Base-by-base conservation (phyloP, 2,888 invertebrate genomes). In the Acanthosepion lycidas region DNA sequence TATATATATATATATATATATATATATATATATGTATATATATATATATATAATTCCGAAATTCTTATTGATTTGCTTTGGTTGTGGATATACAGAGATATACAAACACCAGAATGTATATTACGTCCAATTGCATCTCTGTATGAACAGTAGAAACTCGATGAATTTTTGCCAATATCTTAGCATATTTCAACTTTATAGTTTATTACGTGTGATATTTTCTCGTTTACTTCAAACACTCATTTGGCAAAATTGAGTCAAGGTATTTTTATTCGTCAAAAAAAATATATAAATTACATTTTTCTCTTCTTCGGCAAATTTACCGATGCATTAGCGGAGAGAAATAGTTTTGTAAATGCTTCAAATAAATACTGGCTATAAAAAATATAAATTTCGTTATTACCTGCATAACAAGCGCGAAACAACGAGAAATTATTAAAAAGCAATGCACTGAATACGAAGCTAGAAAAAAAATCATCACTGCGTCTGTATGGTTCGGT, bases 281-380 rank as follows among this genome's bases (percentile, higher is more conserved):
- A 78, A 59, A 23, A 59, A 59, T 23, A 59, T 78, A 33, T 78
- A 78, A 4, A 59, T 78, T 78, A 42, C 42, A 42, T 42, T 78
- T 78, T 15, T 78, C 33, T 78, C 12, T n/a, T 78, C 12, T 9
- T 33, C 0, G 23, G 78, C 9, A 78, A 78, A 78, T 78, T 5
- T 78, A 15, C 78, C 12, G 78, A 78, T 12, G 33, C 78, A 78
- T 78, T 78, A 78, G 78, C 78, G 15, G 18, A 78, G 78, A 0
- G 78, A 78, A 78, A 78, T n/a, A 78, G n/a, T 78, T 78, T 78
- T 78, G 78, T 78, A 78, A 78, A 78, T 78, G 8, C n/a, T 78
- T 78, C 33, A 33, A 78, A 78, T 78, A 78, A 78, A n/a, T 78
- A 78, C n/a, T n/a, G n/a, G 78, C 4, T 23, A 33, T 78, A 18